Evolutionary conservation across 2,113 vertebrate species (phyloP).

Genomic region (Pongo abelii): DNA sequence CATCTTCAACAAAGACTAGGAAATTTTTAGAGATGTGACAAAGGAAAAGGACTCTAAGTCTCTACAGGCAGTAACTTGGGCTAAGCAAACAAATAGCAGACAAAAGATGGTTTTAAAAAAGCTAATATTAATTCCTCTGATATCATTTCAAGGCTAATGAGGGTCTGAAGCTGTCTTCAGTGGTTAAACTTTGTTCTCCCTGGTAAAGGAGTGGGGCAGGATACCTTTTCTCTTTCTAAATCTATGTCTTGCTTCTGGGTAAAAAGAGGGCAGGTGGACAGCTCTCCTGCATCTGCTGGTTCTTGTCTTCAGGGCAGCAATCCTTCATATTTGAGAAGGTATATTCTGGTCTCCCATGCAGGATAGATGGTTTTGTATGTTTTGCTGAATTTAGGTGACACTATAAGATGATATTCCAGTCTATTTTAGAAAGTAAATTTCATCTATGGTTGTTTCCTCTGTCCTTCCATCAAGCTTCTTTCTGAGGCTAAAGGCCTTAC

Average conservation of each 20-base stretch:
- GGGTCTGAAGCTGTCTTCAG: background rate
- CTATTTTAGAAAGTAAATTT: background rate
- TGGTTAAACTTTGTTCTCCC: background rate
- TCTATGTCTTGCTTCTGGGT: background rate
- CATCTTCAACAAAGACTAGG: background rate
- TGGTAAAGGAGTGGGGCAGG: background rate
- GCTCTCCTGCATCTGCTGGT: background rate
- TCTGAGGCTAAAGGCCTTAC: rapidly evolving
- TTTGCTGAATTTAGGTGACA: background rate
- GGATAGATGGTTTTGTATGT: rapidly evolving
- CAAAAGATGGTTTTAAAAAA: background rate
- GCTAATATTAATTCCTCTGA: background rate
- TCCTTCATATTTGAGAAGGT: background rate
- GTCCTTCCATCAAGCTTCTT: background rate
- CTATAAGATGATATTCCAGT: background rate
- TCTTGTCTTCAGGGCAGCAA: background rate
- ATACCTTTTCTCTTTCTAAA: background rate
- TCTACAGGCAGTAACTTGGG: background rate
- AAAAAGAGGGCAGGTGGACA: background rate
- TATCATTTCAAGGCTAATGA: background rate
- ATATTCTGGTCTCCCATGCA: background rate
- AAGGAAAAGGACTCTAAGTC: background rate
- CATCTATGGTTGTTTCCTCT: background rate
- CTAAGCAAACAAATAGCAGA: background rate
- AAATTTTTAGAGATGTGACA: background rate